Percentiles rank a stretch among this genome's conserved stretches.
Conservation (phyloP, 2,797 vertebrate species). For the Schizopygopsis pylzovi region DNA sequence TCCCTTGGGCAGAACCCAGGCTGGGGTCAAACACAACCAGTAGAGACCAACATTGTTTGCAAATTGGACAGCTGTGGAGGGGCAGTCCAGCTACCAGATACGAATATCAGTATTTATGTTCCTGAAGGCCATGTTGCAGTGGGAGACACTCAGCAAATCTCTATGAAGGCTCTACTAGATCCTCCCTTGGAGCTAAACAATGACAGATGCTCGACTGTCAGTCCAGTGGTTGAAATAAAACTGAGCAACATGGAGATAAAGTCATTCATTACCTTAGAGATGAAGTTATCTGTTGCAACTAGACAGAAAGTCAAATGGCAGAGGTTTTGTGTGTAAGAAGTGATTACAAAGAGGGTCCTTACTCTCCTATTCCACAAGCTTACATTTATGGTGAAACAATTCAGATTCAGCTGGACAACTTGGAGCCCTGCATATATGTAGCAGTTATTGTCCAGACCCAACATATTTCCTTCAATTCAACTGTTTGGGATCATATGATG, state of each 20-base stretch:
- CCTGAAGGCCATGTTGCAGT: slow-evolving; percentile 89
- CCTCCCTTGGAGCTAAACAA: slow-evolving; percentile 92
- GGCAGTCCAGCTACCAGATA: slow-evolving; percentile 93
- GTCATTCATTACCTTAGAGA: slow-evolving; percentile 87
- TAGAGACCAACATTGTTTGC: slow-evolving; percentile 94
- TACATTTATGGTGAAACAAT: slow-evolving; percentile 89
- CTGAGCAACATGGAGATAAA: slow-evolving; percentile 93
- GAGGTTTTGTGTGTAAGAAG: slow-evolving; percentile 89
- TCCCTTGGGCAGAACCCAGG: slow-evolving; percentile 93
- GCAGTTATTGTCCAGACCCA: slow-evolving; percentile 86
- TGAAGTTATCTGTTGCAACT: slow-evolving; percentile 87
- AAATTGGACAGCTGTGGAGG: slow-evolving; percentile 90
- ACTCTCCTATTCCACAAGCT: slow-evolving; percentile 78
- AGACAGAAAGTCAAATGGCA: slow-evolving; percentile 83
- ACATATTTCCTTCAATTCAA: slow-evolving; percentile 79
- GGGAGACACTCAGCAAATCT: slow-evolving; percentile 92
- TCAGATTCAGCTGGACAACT: slow-evolving; percentile 89
- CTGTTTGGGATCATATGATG: slow-evolving; percentile 91
- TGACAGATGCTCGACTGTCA: slow-evolving; percentile 88
- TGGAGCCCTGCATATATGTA: slow-evolving; percentile 94
- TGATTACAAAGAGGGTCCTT: slow-evolving; percentile 91
- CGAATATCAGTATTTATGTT: slow-evolving; percentile 87
- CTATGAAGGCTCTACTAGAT: slow-evolving; percentile 92
- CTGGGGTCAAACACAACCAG: slow-evolving; percentile 97
- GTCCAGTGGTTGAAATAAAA: slow-evolving; percentile 92